Evolutionary conservation across 2,888 invertebrate genomes (phyloP).

Genomic region (Xanthorhoe designata): DNA sequence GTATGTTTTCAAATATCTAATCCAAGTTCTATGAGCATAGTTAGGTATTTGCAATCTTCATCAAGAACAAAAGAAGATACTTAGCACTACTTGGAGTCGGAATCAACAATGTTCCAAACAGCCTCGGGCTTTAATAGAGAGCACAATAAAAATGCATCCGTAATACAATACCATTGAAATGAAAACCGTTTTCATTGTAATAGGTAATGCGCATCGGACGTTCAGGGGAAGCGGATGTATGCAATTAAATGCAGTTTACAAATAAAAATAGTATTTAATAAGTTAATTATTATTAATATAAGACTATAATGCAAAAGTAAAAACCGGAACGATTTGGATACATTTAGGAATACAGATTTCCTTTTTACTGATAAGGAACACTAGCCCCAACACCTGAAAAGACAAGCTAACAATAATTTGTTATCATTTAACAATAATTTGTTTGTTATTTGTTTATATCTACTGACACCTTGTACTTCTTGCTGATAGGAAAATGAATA

Average conservation of each 20-base stretch:
- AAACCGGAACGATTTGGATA: not conserved
- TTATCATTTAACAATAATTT: not conserved
- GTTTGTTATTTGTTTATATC: not conserved
- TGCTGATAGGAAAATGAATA: not conserved
- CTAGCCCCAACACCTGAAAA: not conserved
- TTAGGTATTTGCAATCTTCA: not conserved
- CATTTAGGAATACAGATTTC: not conserved
- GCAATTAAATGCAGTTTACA: not conserved
- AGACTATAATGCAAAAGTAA: not conserved
- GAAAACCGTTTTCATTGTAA: conserved; percentile 21
- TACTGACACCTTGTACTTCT: not conserved
- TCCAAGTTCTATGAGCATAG: not conserved
- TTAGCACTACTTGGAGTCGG: conserved; percentile 18
- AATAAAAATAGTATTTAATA: not conserved
- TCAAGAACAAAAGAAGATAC: not conserved
- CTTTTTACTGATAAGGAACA: not conserved
- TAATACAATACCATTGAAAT: conserved; percentile 29
- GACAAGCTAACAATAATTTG: not conserved
- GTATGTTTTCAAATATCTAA: not conserved
- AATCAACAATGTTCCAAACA: conserved; percentile 23
- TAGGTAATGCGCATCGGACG: conserved; percentile 14
- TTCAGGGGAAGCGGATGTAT: conserved; percentile 10
- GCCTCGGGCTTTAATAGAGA: conserved; percentile 31
- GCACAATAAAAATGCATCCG: conserved; percentile 38
- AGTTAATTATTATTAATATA: not conserved